phyloP scores from a whole-genome alignment of 1,140 invertebrate species.

The Callitettix versicolor region DNA sequence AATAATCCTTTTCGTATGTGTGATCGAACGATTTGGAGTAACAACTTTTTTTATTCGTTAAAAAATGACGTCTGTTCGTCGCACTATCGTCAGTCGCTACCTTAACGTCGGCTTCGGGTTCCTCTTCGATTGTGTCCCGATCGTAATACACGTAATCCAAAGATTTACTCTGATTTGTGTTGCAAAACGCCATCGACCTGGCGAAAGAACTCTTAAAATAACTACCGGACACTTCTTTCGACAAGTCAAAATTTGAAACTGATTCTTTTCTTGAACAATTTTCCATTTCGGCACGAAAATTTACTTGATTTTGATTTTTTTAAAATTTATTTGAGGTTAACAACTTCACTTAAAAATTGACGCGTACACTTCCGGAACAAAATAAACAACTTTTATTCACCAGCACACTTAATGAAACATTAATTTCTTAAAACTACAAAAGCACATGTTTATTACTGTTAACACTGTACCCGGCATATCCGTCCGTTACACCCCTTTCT shows the following conservation, averaged over 20 bases:
- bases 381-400: no score
- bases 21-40: conserved; percentile 2
- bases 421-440: no score
- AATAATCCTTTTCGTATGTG: conserved; percentile 13
- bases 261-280: neutral
- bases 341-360: no score
- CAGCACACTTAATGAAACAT: no score
- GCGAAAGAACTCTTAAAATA: conserved; percentile 40
- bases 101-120: conserved; percentile 14
- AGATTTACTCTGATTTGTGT: conserved; percentile 32
- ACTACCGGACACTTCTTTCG: conserved; percentile 32
- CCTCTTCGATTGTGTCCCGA: conserved; percentile 23
- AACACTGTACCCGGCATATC: no score
- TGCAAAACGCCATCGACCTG: conserved; percentile 32
- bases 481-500: no score
- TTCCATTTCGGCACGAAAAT: no score
- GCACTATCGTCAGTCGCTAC: conserved; percentile 5
- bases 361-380: no score
- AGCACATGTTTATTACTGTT: no score
- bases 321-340: no score
- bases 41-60: conserved; percentile 11
- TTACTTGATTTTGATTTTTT: no score
- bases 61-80: neutral
- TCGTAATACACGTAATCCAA: conserved; percentile 33
- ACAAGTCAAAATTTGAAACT: conserved; percentile 32